These are phyloP conservation scores for Aldrovandia affinis DNA, from an alignment of 2,797 vertebrate genomes.

Conservation along the genomic window DNA sequence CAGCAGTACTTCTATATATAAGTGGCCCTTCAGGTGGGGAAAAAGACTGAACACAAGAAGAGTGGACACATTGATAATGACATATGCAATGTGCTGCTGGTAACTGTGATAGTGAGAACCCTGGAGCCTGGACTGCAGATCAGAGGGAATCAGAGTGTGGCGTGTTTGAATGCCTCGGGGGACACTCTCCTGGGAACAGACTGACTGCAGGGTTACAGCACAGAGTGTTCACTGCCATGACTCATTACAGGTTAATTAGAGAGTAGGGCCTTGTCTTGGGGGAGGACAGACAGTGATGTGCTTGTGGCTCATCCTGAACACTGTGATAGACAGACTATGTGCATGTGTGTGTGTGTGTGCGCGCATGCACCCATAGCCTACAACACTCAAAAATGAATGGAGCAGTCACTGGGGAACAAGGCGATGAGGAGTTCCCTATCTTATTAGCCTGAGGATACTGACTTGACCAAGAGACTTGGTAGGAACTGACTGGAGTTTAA, in stretches of 20 bases:
- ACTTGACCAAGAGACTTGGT: constrained; percentile 62
- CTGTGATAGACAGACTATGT: constrained; percentile 57
- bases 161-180: constrained; percentile 42
- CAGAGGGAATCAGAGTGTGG: constrained; percentile 20
- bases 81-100: not conserved
- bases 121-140: constrained; percentile 19
- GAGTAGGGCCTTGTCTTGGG: constrained; percentile 50
- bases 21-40: not conserved
- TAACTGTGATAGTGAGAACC: constrained; percentile 13
- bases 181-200: constrained; percentile 37
- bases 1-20: not conserved
- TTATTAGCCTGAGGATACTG: constrained; percentile 69
- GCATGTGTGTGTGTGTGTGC: constrained; percentile 12
- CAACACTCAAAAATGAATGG: constrained; percentile 52
- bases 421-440: constrained; percentile 47
- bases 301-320: constrained; percentile 60
- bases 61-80: not conserved
- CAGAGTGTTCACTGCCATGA: constrained; percentile 45
- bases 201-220: constrained; percentile 12
- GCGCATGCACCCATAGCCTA: constrained; percentile 46
- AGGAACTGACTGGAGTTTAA: constrained; percentile 59
- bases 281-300: not conserved
- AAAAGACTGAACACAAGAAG: not conserved
- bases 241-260: constrained; percentile 65
- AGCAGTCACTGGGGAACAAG: constrained; percentile 63